phyloP scores from a whole-genome alignment of 2,888 invertebrate species.

The Eumerus sabulonum region DNA sequence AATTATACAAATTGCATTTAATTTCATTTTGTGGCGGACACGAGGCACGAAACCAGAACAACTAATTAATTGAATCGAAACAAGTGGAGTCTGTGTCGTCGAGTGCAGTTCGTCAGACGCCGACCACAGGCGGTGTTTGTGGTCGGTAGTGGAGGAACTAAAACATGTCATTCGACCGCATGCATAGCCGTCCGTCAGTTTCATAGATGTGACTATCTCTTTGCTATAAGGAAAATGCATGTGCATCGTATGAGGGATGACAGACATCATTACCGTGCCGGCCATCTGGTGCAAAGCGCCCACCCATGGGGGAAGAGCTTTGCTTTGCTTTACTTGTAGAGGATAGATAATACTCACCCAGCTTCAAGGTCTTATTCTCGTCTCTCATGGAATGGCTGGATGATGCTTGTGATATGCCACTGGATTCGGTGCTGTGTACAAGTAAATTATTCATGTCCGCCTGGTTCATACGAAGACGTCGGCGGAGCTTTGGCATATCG shows the following conservation, averaged over 20 bases:
- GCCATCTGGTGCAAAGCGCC: slow-evolving; percentile 7
- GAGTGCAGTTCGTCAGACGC: slow-evolving; percentile 17
- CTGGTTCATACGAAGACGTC: slow-evolving; percentile 84
- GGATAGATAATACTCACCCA: slow-evolving; percentile 72
- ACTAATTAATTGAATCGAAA: slow-evolving; percentile 63
- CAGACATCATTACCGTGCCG: slow-evolving; percentile 35
- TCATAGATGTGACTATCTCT: slow-evolving; percentile 30
- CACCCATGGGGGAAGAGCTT: not conserved
- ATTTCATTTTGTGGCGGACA: slow-evolving; percentile 54
- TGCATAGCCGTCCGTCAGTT: slow-evolving; percentile 38
- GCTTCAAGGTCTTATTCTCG: slow-evolving; percentile 82
- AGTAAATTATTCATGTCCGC: slow-evolving; percentile 75
- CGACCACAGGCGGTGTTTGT: slow-evolving; percentile 48
- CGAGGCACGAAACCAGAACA: slow-evolving; percentile 34
- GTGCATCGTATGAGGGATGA: slow-evolving; percentile 30
- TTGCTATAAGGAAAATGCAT: not conserved
- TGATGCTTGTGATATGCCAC: slow-evolving; percentile 88
- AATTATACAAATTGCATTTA: slow-evolving; percentile 59
- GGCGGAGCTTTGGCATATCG: slow-evolving; percentile 93
- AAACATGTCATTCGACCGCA: slow-evolving; percentile 60
- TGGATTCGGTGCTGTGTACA: slow-evolving; percentile 83
- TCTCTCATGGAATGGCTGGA: slow-evolving; percentile 90
- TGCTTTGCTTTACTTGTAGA: not conserved
- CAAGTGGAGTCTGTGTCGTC: slow-evolving; percentile 44
- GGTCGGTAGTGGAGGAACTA: slow-evolving; percentile 26